These are phyloP conservation scores for rabbit (Oryctolagus cuniculus) DNA, from an alignment of 2,113 vertebrate species.

Conservation along the genomic window mOryCun1.1 NC_091437.1:54260501-54261000, in stretches of 20 bases:
- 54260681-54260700: background rate
- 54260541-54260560: background rate
- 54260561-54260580: too few species aligned
- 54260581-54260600: accelerated
- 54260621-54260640: background rate
- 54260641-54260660: background rate
- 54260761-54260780: background rate
- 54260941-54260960: accelerated
- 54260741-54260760: background rate
- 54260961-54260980: background rate
- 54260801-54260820: accelerated
- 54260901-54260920: background rate
- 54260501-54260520: background rate
- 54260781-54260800: background rate
- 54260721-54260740: background rate
- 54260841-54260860: too few species aligned
- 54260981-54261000: background rate
- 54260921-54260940: background rate
- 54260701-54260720: background rate
- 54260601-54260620: background rate
- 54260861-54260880: background rate
- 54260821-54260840: too few species aligned
- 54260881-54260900: background rate
- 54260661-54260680: background rate
- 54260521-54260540: background rate